Conservation (phyloP, 2,888 invertebrate genomes). For the Polylopha cassiicola region DNA sequence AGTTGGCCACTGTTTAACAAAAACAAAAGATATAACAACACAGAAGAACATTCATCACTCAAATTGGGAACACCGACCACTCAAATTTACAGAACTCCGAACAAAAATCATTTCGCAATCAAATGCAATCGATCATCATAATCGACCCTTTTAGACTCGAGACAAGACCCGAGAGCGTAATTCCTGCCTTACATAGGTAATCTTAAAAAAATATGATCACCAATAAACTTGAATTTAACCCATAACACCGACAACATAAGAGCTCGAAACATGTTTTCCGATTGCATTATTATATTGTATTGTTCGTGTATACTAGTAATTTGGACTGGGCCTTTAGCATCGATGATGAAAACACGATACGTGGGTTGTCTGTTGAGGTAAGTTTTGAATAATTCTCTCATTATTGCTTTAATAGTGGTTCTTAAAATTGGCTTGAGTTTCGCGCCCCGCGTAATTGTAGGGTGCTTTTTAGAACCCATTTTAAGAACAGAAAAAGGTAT, state of each 20-base stretch:
- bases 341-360: constrained; percentile 56
- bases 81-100: constrained; percentile 21
- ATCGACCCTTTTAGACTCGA: constrained; percentile 38
- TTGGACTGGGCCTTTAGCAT: constrained; percentile 34
- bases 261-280: background rate
- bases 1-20: too few relatives aligned
- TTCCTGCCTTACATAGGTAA: constrained; percentile 17
- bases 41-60: too few relatives aligned
- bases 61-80: constrained; percentile 5
- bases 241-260: constrained; percentile 2
- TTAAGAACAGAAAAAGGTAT: too few relatives aligned
- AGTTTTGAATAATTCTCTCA: constrained; percentile 54
- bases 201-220: background rate
- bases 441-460: constrained; percentile 34
- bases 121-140: constrained; percentile 41
- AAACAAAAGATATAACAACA: too few relatives aligned
- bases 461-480: constrained; percentile 19
- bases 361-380: constrained; percentile 36
- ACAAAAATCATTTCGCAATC: constrained; percentile 32
- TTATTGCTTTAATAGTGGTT: constrained; percentile 53
- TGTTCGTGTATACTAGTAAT: constrained; percentile 22
- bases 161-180: constrained; percentile 23
- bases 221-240: background rate
- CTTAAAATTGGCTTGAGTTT: constrained; percentile 51
- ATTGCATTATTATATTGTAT: constrained; percentile 4